Evolutionary conservation across 2,113 vertebrate genomes (phyloP).

Genomic region (Cyrtonyx montezumae): DNA sequence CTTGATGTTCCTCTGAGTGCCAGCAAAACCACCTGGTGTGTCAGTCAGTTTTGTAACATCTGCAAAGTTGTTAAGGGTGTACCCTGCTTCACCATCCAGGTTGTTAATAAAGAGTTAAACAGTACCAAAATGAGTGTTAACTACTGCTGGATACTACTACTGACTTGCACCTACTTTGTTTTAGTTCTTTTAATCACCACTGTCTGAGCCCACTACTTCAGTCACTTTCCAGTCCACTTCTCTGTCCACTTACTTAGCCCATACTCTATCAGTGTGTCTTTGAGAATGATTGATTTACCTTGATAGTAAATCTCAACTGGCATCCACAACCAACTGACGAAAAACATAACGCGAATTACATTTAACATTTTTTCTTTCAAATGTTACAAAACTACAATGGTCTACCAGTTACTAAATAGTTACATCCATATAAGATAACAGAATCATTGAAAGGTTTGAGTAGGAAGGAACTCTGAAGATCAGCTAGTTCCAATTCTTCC

Average conservation of each 20-base stretch:
- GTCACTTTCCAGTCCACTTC: not conserved
- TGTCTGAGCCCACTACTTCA: not conserved
- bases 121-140: not conserved
- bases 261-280: not conserved
- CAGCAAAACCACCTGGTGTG: not conserved
- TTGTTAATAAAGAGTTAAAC: not conserved
- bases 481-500: not conserved
- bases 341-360: not conserved
- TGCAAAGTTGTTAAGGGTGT: not conserved
- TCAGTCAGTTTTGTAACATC: not conserved
- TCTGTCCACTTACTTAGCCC: not conserved
- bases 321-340: not conserved
- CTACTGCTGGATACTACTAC: not conserved
- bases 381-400: not conserved
- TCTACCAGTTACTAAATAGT: not conserved
- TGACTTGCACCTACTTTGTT: not conserved
- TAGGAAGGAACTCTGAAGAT: not conserved
- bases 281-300: not conserved
- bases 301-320: not conserved
- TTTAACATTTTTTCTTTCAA: not conserved
- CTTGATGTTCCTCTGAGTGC: not conserved
- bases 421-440: not conserved
- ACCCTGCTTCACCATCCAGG: not conserved
- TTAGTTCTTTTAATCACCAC: not conserved
- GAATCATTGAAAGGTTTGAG: not conserved